phyloP scores from a whole-genome alignment of 2,888 invertebrate genomes.

The Tridacna crocea region DNA sequence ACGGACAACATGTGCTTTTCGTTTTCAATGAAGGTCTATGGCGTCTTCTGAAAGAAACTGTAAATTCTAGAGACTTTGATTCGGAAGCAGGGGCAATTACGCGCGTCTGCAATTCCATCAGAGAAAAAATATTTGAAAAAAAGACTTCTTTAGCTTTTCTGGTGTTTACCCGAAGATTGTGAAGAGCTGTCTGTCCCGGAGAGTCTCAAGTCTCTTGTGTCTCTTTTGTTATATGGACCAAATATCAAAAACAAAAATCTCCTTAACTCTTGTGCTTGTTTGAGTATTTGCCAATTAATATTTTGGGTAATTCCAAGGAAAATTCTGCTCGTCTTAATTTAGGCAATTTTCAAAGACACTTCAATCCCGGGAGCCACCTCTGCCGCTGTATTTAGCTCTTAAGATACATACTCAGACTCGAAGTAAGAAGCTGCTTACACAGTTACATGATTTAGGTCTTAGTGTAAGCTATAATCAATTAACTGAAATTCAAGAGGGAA shows the following conservation, averaged over 20 bases:
- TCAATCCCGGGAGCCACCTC: slow-evolving; percentile 37
- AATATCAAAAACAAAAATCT: too few species aligned
- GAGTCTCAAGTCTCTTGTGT: too few species aligned
- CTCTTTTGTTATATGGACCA: slow-evolving; percentile 39
- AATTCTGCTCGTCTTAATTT: slow-evolving; percentile 2
- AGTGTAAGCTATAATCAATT: slow-evolving; percentile 56
- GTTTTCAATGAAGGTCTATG: too few species aligned
- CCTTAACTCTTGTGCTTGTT: not conserved
- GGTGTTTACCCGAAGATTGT: too few species aligned
- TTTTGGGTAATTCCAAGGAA: slow-evolving; percentile 3
- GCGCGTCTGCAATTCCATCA: too few species aligned
- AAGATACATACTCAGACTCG: slow-evolving; percentile 50
- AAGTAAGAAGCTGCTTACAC: slow-evolving; percentile 47
- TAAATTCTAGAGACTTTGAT: too few species aligned
- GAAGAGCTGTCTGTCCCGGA: too few species aligned
- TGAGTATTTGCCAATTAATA: slow-evolving; percentile 5
- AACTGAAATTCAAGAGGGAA: slow-evolving; percentile 11
- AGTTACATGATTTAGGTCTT: slow-evolving; percentile 47
- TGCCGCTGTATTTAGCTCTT: slow-evolving; percentile 49
- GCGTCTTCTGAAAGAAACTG: too few species aligned
- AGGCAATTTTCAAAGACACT: slow-evolving; percentile 6
- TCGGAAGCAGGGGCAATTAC: too few species aligned
- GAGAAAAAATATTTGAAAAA: too few species aligned
- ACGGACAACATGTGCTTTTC: too few species aligned
- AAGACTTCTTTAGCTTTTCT: too few species aligned